Conservation (phyloP, 2,888 invertebrate genomes). For the Eupeodes latifasciatus region DNA sequence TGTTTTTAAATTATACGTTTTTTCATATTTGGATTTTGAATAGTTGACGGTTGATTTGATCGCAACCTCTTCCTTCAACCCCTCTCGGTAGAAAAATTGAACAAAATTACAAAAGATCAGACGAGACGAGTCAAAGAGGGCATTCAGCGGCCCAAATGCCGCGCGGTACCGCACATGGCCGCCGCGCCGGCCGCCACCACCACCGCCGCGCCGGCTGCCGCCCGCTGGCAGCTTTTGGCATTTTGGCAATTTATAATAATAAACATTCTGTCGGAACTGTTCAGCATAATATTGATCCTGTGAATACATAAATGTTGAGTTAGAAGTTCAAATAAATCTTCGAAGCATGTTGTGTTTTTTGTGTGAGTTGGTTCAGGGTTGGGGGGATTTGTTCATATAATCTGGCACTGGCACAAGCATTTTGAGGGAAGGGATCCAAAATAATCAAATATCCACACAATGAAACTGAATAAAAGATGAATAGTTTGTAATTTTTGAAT, state of each 20-base stretch:
- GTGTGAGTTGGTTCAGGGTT: background rate
- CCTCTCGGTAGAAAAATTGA: background rate
- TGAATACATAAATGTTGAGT: constrained; percentile 9
- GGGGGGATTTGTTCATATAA: background rate
- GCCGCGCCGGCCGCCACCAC: background rate
- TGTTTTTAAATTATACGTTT: background rate
- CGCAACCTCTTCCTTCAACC: background rate
- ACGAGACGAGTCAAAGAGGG: background rate
- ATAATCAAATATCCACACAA: background rate
- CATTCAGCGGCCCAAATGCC: no score
- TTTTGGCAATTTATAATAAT: constrained; percentile 20
- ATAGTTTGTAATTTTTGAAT: no score
- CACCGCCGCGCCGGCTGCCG: background rate
- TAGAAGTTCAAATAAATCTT: constrained; percentile 29
- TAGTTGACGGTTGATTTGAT: constrained; percentile 16
- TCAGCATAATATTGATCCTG: constrained; percentile 32
- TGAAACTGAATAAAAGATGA: background rate
- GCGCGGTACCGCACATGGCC: background rate
- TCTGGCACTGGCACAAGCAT: background rate
- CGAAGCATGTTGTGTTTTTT: background rate
- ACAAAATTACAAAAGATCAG: background rate
- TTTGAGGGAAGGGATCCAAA: background rate
- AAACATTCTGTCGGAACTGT: constrained; percentile 24
- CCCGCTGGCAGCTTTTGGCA: background rate
- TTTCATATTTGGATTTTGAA: constrained; percentile 1